phyloP scores from a whole-genome alignment of 2,888 invertebrate species.

The Latheticus oryzae region DNA sequence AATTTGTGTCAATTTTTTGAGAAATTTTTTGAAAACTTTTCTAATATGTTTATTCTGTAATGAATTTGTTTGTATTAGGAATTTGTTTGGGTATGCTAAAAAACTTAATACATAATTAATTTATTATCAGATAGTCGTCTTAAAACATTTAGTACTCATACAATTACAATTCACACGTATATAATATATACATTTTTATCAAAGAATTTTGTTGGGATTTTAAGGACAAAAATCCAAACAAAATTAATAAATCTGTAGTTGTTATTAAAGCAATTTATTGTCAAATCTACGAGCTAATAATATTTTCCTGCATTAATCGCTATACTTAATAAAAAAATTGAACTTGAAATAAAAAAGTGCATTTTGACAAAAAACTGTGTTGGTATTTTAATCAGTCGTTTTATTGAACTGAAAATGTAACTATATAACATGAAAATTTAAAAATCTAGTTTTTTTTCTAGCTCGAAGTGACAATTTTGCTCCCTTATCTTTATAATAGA shows the following conservation, averaged over 20 bases:
- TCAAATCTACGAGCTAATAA: constrained; percentile 62
- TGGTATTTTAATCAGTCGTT: constrained; percentile 21
- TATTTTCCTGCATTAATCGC: constrained; percentile 16
- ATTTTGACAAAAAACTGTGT: constrained; percentile 34
- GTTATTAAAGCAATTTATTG: constrained; percentile 64
- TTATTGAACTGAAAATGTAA: constrained; percentile 4
- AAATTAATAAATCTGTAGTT: constrained; percentile 17
- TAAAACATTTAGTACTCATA: constrained; percentile 39
- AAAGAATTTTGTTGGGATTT: constrained; percentile 27
- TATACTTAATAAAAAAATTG: constrained; percentile 4
- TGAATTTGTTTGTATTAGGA: too few species aligned
- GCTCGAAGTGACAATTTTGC: constrained; percentile 61
- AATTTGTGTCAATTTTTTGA: too few species aligned
- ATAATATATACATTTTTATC: constrained; percentile 27
- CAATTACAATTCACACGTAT: constrained; percentile 34
- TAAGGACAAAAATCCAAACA: constrained; percentile 15
- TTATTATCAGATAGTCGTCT: constrained; percentile 39
- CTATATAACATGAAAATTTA: too few species aligned
- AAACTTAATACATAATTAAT: constrained; percentile 37
- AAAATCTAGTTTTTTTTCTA: constrained; percentile 40
- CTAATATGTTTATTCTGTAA: too few species aligned
- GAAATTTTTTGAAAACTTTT: too few species aligned
- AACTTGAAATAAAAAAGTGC: constrained; percentile 14
- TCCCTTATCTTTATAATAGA: constrained; percentile 54
- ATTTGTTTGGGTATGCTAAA: constrained; percentile 2